Percentiles rank a stretch among this genome's conserved stretches.
Evolutionary conservation across 2,797 vertebrate genomes (phyloP).

Genomic region (Erithacus rubecula): DNA sequence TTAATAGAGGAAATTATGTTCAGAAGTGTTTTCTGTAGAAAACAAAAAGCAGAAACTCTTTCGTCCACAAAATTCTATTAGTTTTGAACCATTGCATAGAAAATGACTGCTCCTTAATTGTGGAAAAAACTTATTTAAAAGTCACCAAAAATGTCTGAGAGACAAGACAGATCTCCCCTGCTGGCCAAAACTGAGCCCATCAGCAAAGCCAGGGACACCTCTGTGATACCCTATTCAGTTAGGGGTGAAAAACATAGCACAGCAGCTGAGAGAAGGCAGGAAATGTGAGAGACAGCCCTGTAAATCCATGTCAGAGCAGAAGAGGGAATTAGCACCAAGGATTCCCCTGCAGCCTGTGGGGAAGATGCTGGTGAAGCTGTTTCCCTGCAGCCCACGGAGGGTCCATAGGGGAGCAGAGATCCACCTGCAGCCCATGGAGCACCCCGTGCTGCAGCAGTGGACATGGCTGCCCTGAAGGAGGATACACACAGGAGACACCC

Average conservation of each 20-base stretch:
- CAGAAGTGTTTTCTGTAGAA: not conserved
- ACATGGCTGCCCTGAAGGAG: not conserved
- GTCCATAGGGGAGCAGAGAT: not conserved
- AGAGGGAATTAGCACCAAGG: not conserved
- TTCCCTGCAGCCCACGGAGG: not conserved
- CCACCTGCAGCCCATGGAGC: not conserved
- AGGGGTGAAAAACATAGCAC: not conserved
- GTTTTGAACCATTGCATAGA: not conserved
- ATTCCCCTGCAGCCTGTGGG: rapidly evolving
- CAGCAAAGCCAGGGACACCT: not conserved
- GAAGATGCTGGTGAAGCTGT: not conserved
- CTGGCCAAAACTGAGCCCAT: not conserved
- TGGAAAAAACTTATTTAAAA: not conserved
- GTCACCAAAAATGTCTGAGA: not conserved
- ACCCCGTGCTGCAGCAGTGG: not conserved
- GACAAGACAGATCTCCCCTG: rapidly evolving
- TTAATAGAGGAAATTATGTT: not conserved
- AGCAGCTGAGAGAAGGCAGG: not conserved
- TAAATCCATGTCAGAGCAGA: not conserved
- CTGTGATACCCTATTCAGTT: rapidly evolving
- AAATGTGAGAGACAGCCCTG: not conserved
- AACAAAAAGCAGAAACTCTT: not conserved
- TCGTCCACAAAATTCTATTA: not conserved
- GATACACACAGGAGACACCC: not conserved
- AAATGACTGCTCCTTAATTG: not conserved